phyloP scores from a whole-genome alignment of 2,113 vertebrate genomes.

The Candoia aspera region DNA sequence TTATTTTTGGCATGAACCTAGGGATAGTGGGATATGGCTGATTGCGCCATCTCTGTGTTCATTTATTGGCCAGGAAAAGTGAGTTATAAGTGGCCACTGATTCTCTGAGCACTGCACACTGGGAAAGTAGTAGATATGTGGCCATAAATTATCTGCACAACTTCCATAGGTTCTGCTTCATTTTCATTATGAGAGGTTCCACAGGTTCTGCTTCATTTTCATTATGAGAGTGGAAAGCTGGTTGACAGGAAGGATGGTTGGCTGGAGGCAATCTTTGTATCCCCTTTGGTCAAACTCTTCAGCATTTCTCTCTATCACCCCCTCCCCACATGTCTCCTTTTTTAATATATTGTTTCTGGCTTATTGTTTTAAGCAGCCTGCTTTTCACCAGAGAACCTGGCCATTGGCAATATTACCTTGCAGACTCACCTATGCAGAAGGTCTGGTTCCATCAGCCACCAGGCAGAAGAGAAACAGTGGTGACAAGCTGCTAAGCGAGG shows the following conservation, averaged over 20 bases:
- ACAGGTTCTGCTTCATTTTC: background rate
- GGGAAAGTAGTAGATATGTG: background rate
- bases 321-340: background rate
- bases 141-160: background rate
- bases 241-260: background rate
- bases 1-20: background rate
- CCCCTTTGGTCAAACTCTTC: background rate
- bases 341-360: too few species aligned
- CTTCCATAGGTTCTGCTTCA: background rate
- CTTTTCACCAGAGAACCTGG: background rate
- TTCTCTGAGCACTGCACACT: background rate
- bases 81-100: background rate
- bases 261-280: background rate
- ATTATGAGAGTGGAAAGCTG: background rate
- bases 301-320: background rate
- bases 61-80: background rate
- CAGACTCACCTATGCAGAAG: conserved; percentile 28
- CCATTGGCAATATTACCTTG: background rate
- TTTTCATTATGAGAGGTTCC: background rate
- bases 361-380: background rate
- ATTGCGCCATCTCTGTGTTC: background rate
- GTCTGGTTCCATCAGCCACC: conserved; percentile 60
- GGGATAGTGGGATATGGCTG: background rate
- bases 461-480: conserved; percentile 61
- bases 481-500: conserved; percentile 69